Conservation (phyloP, 1,140 invertebrate species). For the Cydia fagiglandana region DNA sequence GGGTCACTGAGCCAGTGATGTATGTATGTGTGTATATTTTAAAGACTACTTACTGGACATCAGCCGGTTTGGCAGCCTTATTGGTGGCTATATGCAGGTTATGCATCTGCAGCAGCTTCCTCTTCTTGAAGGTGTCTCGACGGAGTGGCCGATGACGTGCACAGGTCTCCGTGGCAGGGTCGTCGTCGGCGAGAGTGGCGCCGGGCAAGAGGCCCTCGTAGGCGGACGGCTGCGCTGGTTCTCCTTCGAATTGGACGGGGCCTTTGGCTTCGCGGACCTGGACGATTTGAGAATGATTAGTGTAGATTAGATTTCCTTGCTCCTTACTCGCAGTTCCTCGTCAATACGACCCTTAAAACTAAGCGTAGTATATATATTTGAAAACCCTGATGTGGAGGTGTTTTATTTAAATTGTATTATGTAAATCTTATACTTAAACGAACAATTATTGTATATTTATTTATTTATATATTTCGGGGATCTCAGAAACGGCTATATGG, state of each 20-base stretch:
- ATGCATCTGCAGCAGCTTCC: conserved; percentile 86
- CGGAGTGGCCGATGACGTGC: conserved; percentile 59
- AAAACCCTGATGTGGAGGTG: no score
- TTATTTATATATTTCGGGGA: no score
- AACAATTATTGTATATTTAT: no score
- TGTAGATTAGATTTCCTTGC: no score
- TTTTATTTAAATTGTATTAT: no score
- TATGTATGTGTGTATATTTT: no score
- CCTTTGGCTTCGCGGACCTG: conserved; percentile 72
- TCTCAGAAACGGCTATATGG: no score
- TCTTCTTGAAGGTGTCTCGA: conserved; percentile 84
- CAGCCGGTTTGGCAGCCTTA: conserved; percentile 84
- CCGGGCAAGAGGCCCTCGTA: conserved; percentile 84
- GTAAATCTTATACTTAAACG: no score
- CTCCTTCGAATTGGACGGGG: conserved; percentile 63
- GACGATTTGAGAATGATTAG: conserved; percentile 18
- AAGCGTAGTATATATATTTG: no score
- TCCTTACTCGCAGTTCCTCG: no score
- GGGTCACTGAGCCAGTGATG: no score
- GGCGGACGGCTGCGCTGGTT: conserved; percentile 72
- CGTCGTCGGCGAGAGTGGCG: conserved; percentile 38
- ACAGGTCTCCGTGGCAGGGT: conserved; percentile 49
- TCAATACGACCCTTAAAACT: no score
- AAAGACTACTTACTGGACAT: conserved; percentile 65
- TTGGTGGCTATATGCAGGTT: conserved; percentile 86